Conservation (phyloP, 1,140 invertebrate species). For the Acromyrmex charruanus region DNA sequence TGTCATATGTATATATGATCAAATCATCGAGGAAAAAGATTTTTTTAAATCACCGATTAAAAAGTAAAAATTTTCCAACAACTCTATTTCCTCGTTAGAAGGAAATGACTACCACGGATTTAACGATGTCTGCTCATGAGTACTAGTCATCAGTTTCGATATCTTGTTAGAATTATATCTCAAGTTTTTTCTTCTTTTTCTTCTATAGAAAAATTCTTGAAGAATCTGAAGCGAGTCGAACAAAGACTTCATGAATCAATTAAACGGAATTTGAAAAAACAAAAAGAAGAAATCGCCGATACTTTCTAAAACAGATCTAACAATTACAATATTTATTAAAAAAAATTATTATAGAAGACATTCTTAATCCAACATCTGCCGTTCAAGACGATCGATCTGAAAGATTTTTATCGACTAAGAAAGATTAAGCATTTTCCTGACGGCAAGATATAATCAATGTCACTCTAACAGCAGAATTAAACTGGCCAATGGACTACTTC, state of each 20-base stretch:
- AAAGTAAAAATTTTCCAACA: neutral
- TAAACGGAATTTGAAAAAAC: neutral
- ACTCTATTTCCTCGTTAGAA: slow-evolving; percentile 4
- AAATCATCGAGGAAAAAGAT: neutral
- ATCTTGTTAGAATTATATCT: neutral
- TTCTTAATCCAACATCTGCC: slow-evolving; percentile 14
- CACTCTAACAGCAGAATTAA: slow-evolving; percentile 9
- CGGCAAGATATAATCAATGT: neutral
- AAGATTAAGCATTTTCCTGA: slow-evolving; percentile 18
- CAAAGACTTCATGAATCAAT: neutral
- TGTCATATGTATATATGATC: neutral
- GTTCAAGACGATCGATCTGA: neutral
- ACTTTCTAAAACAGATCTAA: neutral
- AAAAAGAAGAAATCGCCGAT: neutral
- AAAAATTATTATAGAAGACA: slow-evolving; percentile 30
- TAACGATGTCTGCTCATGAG: too few species aligned
- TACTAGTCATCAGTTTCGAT: too few species aligned
- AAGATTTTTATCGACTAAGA: slow-evolving; percentile 23
- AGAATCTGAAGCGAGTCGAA: neutral
- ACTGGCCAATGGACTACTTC: slow-evolving; percentile 20
- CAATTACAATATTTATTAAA: slow-evolving; percentile 11
- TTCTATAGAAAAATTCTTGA: neutral
- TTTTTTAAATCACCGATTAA: neutral
- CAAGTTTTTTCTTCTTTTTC: neutral
- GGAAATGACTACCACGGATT: neutral